A percentile compares a stretch with the other conserved stretches of the same genome.
phyloP scores from a whole-genome alignment of 1,140 invertebrate species.

The Sitophilus oryzae region DNA sequence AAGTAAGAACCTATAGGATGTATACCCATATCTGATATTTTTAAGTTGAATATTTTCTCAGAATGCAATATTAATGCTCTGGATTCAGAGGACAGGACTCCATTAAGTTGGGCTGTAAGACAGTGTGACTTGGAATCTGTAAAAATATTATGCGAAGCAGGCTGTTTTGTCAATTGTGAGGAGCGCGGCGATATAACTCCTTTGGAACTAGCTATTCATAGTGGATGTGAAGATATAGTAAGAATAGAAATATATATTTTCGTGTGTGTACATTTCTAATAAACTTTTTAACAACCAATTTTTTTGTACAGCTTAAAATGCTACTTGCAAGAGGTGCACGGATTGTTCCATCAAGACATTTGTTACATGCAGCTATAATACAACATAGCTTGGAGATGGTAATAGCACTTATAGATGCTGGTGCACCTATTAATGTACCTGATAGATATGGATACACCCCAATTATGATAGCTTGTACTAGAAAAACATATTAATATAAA shows the following conservation, averaged over 20 bases:
- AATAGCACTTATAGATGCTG: slow-evolving; percentile 46
- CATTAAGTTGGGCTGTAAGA: slow-evolving; percentile 50
- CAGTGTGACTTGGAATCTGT: slow-evolving; percentile 47
- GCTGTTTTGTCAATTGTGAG: slow-evolving; percentile 55
- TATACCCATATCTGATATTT: not conserved
- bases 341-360: slow-evolving; percentile 50
- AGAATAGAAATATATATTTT: slow-evolving; percentile 27
- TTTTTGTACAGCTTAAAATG: slow-evolving; percentile 20
- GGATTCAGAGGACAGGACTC: slow-evolving; percentile 52
- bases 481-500: no score
- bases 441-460: slow-evolving; percentile 54
- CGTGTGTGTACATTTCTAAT: no score
- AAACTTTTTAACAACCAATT: no score
- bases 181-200: slow-evolving; percentile 50
- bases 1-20: slow-evolving; percentile 45
- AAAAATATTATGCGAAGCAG: slow-evolving; percentile 46
- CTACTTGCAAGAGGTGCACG: slow-evolving; percentile 51
- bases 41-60: slow-evolving; percentile 2
- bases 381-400: slow-evolving; percentile 49
- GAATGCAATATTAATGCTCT: slow-evolving; percentile 53
- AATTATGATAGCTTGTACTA: slow-evolving; percentile 55
- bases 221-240: slow-evolving; percentile 23
- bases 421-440: slow-evolving; percentile 49
- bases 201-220: slow-evolving; percentile 51
- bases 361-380: slow-evolving; percentile 52